Evolutionary conservation across 2,888 invertebrate genomes (phyloP).

Genomic region (Trypoxylon attenuatum): DNA sequence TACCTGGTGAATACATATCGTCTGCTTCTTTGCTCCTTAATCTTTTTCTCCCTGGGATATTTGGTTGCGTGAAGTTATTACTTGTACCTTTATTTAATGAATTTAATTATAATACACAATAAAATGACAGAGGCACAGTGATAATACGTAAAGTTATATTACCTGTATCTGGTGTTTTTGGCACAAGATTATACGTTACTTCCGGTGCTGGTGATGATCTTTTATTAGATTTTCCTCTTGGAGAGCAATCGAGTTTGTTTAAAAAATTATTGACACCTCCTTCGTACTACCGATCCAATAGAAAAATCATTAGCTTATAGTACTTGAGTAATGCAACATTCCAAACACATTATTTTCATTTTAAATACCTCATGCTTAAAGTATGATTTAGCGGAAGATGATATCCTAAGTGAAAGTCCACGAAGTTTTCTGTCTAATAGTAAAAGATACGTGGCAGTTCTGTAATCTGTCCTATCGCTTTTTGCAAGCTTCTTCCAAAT

Average conservation of each 20-base stretch:
- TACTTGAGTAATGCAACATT: neutral
- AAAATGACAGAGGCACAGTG: too few relatives aligned
- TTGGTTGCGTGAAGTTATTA: conserved; percentile 55
- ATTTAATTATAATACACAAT: neutral
- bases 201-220: conserved; percentile 49
- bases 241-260: conserved; percentile 66
- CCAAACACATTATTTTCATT: neutral
- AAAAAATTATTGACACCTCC: conserved; percentile 57
- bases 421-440: conserved; percentile 79
- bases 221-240: conserved; percentile 50
- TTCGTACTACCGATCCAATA: conserved; percentile 33
- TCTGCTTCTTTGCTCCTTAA: conserved; percentile 61
- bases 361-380: conserved; percentile 59
- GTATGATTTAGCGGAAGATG: conserved; percentile 63
- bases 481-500: conserved; percentile 75
- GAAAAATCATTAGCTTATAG: neutral
- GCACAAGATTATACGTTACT: conserved; percentile 45
- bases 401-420: conserved; percentile 76
- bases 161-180: conserved; percentile 53
- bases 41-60: conserved; percentile 63
- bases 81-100: conserved; percentile 24
- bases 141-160: too few relatives aligned
- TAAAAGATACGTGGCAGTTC: conserved; percentile 84
- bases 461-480: conserved; percentile 77
- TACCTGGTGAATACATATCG: conserved; percentile 63